Conservation (phyloP, 1,140 invertebrate genomes). For the Scaptomyza montana region DNA sequence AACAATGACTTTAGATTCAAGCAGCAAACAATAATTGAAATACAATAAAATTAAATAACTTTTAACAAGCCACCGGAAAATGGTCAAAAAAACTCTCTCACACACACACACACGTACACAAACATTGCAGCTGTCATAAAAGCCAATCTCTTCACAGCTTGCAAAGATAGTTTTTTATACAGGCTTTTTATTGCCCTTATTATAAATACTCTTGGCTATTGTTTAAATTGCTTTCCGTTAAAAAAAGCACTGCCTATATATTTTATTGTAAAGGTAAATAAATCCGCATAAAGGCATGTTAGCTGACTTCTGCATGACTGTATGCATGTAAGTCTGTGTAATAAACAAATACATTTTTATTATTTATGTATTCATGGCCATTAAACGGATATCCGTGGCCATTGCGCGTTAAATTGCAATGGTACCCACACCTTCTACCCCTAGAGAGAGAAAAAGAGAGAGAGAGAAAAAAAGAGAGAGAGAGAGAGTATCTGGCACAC, state of each 20-base stretch:
- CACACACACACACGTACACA: constrained; percentile 9
- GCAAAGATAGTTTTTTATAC: constrained; percentile 59
- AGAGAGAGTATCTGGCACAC: constrained; percentile 2
- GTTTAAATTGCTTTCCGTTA: constrained; percentile 78
- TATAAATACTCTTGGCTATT: constrained; percentile 73
- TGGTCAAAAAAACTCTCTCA: constrained; percentile 32
- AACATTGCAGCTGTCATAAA: constrained; percentile 44
- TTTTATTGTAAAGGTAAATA: constrained; percentile 80
- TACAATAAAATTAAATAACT: constrained; percentile 79
- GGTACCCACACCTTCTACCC: constrained; percentile 15
- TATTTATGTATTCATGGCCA: constrained; percentile 81
- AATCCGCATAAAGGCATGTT: constrained; percentile 63
- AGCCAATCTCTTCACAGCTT: constrained; percentile 60
- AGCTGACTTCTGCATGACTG: constrained; percentile 42
- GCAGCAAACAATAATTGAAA: constrained; percentile 75
- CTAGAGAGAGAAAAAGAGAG: not conserved
- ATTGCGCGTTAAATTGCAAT: constrained; percentile 77
- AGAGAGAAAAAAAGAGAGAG: not conserved
- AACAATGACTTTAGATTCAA: constrained; percentile 47
- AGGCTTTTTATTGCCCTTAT: constrained; percentile 66
- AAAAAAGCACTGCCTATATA: constrained; percentile 53
- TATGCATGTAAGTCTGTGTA: constrained; percentile 41
- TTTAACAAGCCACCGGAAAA: constrained; percentile 78
- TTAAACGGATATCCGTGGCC: constrained; percentile 80
- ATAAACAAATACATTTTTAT: constrained; percentile 81